Evolutionary conservation across 2,888 invertebrate species (phyloP), one percentile per base, ranked within the genome.

Genomic region (Oxytorus armatus): DNA sequence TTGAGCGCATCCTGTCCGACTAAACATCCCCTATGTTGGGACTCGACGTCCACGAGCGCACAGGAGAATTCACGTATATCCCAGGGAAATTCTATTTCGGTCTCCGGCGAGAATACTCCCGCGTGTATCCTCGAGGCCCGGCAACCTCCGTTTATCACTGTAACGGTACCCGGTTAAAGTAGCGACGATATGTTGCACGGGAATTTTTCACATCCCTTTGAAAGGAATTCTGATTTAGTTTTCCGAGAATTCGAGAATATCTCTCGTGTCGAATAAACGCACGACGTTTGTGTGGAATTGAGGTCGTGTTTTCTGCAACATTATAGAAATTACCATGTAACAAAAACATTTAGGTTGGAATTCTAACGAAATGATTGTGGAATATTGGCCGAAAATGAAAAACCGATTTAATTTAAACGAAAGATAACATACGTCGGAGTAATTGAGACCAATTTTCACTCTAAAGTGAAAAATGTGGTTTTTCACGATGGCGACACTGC

Each of bases 1-100:
- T 89, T 89, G 86, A 88, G 83, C 88, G 85, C 86, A 86, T 88
- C 87, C 87, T 85, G 88, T 89, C 87, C 85, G 85, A 88, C 88
- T 88, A 87, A 88, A 89, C 87, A 88, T 89, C 86, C 89, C 47
- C 42, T 44, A n/a, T n/a, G 44, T 55, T 88, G 85, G 84, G 77
- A 78, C n/a, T n/a, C 57, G 83, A 79, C 73, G 79, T 75, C 21
- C 70, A 78, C 79, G 57, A 73, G 77, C 55, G 77, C 57, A 63
- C 36, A 42, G 51, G 59, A 44, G 61, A 78, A 81, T 77, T 61
- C 76, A 39, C 68, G 65, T 39, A n/a, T n/a, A n/a, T 65, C 69
- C 61, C 63, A 59, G 57, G 51, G 69, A 79, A 74, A 81, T 79
- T 78, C 82, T 75, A 82, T 79, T 79, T 73, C 53, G 55, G 49